Evolutionary conservation across 2,797 vertebrate species (phyloP), one percentile per base, ranked within the genome.

Genomic region (Sebastes trivittatus): DNA sequence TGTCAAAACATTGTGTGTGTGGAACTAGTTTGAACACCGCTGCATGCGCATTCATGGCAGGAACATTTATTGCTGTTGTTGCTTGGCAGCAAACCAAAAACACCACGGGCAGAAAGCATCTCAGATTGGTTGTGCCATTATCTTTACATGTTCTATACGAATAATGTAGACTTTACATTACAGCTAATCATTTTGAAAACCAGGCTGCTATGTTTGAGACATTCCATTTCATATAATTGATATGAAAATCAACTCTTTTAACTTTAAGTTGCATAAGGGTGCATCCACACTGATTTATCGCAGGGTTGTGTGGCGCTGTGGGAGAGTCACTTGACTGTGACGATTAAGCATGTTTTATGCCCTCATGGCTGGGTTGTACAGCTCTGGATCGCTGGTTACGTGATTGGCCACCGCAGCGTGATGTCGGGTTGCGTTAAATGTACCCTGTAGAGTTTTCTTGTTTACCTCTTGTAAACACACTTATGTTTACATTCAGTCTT

Each of bases 1-100:
- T 74, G 80, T 81, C 63, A 85, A 81, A 88, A 83, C 75, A 75
- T 11, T 18, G 36, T 66, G 60, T 56, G 75, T 36, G 38, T 58
- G 60, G 23, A 61, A 42, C n/a, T 61, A 49, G 74, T 80, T 62
- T 32, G n/a, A 77, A 68, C 61, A 64, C 66, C 2, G 1, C 67
- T 82, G 49, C 30, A 22, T 34, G 52, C 2, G 20, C 6, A 20
- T 56, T 32, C 54, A 27, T 49, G 11, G 29, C 2, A 1, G 25
- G 18, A 66, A n/a, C 16, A 22, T 55, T 71, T 74, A 49, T 61
- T 72, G 36, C n/a, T 38, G 22, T 25, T 32, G 54, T 69, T 68
- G 38, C 25, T 59, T 20, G n/a, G 49, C 29, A 25, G 54, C 42
- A 20, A 59, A 59, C 23, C 36, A 3, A 18, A 29, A 29, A 55